phyloP scores from a whole-genome alignment of 2,888 invertebrate genomes.

The Machimus atricapillus region DNA sequence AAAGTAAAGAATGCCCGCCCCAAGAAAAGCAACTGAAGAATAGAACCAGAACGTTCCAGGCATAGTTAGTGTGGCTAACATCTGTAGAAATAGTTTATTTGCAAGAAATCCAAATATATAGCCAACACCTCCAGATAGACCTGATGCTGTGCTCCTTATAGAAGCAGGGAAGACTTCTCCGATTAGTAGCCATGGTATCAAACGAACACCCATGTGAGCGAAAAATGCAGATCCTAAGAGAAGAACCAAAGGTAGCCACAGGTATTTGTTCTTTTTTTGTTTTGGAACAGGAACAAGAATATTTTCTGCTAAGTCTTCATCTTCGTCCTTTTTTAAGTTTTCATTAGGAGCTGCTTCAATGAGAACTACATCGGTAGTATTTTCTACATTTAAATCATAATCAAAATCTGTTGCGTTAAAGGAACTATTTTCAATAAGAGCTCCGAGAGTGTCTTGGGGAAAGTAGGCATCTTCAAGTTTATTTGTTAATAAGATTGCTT shows the following conservation, averaged over 20 bases:
- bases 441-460: not conserved
- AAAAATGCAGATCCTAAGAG: conserved; percentile 73
- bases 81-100: conserved; percentile 76
- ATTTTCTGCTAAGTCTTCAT: conserved; percentile 43
- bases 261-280: conserved; percentile 64
- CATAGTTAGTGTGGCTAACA: conserved; percentile 70
- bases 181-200: conserved; percentile 81
- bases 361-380: not conserved
- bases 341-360: not conserved
- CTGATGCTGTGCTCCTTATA: conserved; percentile 75
- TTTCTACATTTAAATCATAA: not conserved
- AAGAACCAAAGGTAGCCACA: conserved; percentile 74
- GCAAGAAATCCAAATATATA: conserved; percentile 79
- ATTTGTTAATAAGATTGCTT: not conserved
- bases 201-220: conserved; percentile 73
- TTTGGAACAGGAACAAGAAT: conserved; percentile 57
- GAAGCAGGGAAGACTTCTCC: conserved; percentile 78
- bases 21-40: conserved; percentile 69
- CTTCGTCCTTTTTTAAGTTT: not conserved
- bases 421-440: not conserved
- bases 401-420: conserved; percentile 6
- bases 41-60: conserved; percentile 79
- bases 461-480: not conserved
- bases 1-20: conserved; percentile 71
- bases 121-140: conserved; percentile 75